phyloP scores from a whole-genome alignment of 2,797 vertebrate genomes.

The Spea hammondii region DNA sequence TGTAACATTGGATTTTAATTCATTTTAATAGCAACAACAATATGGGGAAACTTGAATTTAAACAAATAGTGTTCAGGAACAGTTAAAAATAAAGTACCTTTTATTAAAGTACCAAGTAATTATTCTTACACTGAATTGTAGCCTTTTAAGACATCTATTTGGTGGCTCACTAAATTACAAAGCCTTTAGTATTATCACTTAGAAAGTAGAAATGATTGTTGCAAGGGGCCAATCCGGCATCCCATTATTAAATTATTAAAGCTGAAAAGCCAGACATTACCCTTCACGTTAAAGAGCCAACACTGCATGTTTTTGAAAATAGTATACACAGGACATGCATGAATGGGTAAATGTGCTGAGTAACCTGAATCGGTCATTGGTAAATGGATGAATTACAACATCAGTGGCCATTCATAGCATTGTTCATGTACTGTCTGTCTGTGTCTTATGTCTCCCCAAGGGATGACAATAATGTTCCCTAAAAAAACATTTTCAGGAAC shows the following conservation, averaged over 20 bases:
- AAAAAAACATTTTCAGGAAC: neutral
- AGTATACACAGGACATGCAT: neutral
- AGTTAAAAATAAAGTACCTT: neutral
- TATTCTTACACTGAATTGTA: neutral
- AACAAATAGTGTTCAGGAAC: too few relatives aligned
- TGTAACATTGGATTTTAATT: too few relatives aligned
- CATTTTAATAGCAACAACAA: too few relatives aligned
- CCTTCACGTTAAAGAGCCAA: conserved; percentile 4
- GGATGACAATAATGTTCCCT: neutral
- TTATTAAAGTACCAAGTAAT: neutral
- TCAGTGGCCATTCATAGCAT: neutral
- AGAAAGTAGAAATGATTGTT: conserved; percentile 18
- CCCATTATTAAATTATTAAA: conserved; percentile 22
- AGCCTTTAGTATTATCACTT: conserved; percentile 20
- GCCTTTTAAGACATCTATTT: conserved; percentile 2
- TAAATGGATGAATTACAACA: conserved; percentile 11
- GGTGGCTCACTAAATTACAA: conserved; percentile 9
- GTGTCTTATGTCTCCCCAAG: neutral
- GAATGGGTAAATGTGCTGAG: conserved; percentile 2
- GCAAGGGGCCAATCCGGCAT: conserved; percentile 26
- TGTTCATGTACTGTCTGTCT: neutral
- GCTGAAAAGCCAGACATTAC: conserved; percentile 6
- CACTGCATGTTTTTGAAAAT: neutral
- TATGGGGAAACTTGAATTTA: too few relatives aligned
- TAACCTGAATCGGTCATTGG: neutral